Conservation (phyloP, 2,888 invertebrate species). For the Neocrepidodera transversa region DNA sequence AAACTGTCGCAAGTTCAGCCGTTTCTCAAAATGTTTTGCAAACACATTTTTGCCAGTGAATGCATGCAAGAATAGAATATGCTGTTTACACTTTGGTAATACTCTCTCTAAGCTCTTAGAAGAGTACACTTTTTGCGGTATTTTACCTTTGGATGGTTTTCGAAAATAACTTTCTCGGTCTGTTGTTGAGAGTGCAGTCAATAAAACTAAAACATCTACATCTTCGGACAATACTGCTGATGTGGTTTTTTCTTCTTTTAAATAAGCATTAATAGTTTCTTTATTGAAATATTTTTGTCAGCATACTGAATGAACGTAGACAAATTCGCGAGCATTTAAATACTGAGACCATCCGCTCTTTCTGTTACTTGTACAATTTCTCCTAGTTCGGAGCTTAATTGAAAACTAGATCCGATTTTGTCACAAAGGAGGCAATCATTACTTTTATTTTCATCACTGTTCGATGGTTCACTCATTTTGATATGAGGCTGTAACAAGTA, state of each 20-base stretch:
- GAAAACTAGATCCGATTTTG: neutral
- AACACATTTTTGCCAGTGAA: constrained; percentile 26
- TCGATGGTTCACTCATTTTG: too few species aligned
- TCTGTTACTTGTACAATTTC: neutral
- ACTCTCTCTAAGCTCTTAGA: constrained; percentile 22
- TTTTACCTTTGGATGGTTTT: constrained; percentile 30
- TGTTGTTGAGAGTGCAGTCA: constrained; percentile 20
- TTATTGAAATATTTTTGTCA: too few species aligned
- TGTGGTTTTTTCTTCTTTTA: too few species aligned
- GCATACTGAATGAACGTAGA: too few species aligned
- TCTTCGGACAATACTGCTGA: constrained; percentile 21
- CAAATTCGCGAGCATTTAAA: too few species aligned
- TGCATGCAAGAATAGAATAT: constrained; percentile 29
- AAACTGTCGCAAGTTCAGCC: constrained; percentile 6
- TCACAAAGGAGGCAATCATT: neutral
- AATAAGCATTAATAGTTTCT: too few species aligned
- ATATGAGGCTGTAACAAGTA: too few species aligned
- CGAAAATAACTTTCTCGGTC: constrained; percentile 29
- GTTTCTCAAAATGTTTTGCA: constrained; percentile 13
- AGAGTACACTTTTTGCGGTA: constrained; percentile 26
- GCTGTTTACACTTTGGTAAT: constrained; percentile 27
- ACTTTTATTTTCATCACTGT: too few species aligned
- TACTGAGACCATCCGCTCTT: neutral
- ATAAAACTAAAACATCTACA: constrained; percentile 8
- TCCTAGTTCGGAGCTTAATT: neutral